Percentiles rank a stretch among this genome's conserved stretches.
phyloP scores from a whole-genome alignment of 2,113 vertebrate species.

The Upupa epops region DNA sequence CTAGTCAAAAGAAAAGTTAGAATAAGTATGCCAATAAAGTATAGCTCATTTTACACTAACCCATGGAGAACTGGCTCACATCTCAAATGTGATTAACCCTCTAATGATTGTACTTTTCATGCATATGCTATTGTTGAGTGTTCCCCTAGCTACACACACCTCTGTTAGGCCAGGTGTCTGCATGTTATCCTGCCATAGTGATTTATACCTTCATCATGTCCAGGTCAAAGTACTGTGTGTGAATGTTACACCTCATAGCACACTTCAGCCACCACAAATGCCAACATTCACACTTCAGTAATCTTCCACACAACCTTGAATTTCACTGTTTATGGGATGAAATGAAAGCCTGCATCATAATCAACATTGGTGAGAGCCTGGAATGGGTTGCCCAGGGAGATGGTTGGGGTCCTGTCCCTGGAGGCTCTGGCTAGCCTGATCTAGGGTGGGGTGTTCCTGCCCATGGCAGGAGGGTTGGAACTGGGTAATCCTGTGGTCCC shows the following conservation, averaged over 20 bases:
- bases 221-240: neutral
- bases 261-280: neutral
- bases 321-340: neutral
- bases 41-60: neutral
- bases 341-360: neutral
- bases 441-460: no score
- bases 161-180: neutral
- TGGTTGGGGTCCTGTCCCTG: no score
- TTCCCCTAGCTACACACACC: neutral
- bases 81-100: neutral
- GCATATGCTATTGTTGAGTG: neutral
- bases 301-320: neutral
- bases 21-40: neutral
- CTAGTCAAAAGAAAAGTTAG: neutral
- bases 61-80: neutral
- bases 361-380: no score
- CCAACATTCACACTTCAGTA: neutral
- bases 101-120: neutral
- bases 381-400: no score
- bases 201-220: conserved; percentile 16
- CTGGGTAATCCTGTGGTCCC: no score
- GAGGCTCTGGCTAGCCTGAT: no score
- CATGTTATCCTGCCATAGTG: neutral
- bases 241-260: neutral
- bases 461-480: no score